Base-by-base conservation (phyloP, 2,888 invertebrate genomes). In the Drosophila testacea region DNA sequence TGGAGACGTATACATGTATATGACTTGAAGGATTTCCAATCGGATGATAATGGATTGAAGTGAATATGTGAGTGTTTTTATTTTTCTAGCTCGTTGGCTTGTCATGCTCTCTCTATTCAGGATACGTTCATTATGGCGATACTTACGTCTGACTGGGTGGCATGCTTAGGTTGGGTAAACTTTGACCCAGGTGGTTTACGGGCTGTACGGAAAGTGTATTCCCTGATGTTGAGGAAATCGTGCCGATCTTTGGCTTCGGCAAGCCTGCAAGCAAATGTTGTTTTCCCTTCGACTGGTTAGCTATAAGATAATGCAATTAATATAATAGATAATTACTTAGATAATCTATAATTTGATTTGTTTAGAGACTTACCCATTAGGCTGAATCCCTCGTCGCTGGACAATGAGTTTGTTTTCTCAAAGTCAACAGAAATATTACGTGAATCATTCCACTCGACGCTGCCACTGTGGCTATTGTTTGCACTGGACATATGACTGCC, bases 171-270 rank as follows among this genome's bases (percentile, higher is more conserved):
- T 97, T 97, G 3, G 97, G 97, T 84, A 97, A 93, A 89, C 96
- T 97, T 91, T 97, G 96, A 34, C 96, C 96, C 55, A 96, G 93
- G 62, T 94, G 94, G 85, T 94, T 94, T 30, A 94, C 93, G 4
- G 96, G 95, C 90, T 96, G 95, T 66, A 97, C 96, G 51, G 95
- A 95, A 73, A 97, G 93, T 0, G 96, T 96, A 90, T 96, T 96
- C 34, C 95, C 95, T 38, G 95, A 95, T 70, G 77, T 75, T 27
- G 88, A 72, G 27, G 71, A 68, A 22, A 87, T 77, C 38, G 89
- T 78, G 16, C 72, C 78, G 27, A 90, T 82, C 69, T 90, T 91
- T 34, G 82, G 67, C 72, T 92, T 92, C 90, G 91, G 93, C 90
- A 85, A 92, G 92, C 74, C 93, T 84, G 88, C 93, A 85, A 90